Percentiles rank a stretch among this genome's conserved stretches.
Evolutionary conservation across 53 echinoderm and acorn worm genomes (phyloP).

Genomic region (Hippasteria phrygiana): DNA sequence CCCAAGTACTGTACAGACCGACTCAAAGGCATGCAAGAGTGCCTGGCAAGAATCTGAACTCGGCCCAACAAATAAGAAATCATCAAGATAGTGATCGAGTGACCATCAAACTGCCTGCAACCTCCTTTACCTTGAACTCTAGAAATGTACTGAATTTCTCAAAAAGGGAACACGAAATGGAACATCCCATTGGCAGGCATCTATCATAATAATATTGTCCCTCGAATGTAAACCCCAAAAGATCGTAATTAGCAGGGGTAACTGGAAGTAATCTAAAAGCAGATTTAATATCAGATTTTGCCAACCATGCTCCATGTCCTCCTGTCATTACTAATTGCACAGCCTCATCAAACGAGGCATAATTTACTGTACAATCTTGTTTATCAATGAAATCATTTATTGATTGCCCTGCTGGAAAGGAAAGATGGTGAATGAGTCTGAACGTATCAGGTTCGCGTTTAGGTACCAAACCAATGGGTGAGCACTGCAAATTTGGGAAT

Average conservation of each 20-base stretch:
- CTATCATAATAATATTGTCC: constrained; percentile 57
- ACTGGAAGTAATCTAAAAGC: constrained; percentile 64
- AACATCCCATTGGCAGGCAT: not conserved
- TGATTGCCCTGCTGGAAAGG: constrained; percentile 45
- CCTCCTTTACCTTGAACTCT: constrained; percentile 28
- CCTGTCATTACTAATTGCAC: not conserved
- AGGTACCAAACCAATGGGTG: too few species aligned
- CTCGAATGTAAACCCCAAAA: constrained; percentile 50
- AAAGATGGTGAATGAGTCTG: too few species aligned
- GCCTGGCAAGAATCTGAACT: not conserved
- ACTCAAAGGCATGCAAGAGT: too few species aligned
- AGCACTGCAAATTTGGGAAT: too few species aligned
- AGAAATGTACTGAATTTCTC: constrained; percentile 64
- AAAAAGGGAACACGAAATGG: constrained; percentile 58
- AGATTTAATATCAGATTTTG: not conserved
- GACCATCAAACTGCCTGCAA: not conserved
- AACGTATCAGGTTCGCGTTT: too few species aligned
- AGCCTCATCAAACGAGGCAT: constrained; percentile 53
- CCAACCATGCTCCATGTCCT: too few species aligned
- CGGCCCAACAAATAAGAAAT: too few species aligned
- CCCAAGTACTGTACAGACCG: too few species aligned
- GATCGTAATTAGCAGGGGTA: too few species aligned
- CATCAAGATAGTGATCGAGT: constrained; percentile 57
- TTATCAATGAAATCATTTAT: constrained; percentile 67
- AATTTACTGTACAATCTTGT: constrained; percentile 17